Evolutionary conservation across 2,113 vertebrate species (phyloP).

Genomic region (Polypterus bichir): DNA sequence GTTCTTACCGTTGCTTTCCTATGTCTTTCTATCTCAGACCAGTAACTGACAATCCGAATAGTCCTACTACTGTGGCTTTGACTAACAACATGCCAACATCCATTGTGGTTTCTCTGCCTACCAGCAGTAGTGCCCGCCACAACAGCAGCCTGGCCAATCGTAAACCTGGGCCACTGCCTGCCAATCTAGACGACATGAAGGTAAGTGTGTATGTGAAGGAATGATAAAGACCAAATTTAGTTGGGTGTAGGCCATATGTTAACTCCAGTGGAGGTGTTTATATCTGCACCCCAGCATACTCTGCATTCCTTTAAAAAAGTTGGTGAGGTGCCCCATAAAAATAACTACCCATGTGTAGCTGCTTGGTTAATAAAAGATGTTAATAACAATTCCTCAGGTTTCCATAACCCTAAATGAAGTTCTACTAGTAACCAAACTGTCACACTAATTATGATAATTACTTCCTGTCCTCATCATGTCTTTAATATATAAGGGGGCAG

Average conservation of each 20-base stretch:
- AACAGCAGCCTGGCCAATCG: constrained; percentile 50
- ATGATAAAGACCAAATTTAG: not conserved
- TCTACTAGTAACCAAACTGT: no score
- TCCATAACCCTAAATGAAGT: no score
- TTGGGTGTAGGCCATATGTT: not conserved
- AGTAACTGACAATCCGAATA: constrained; percentile 66
- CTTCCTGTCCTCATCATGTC: no score
- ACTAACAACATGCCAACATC: constrained; percentile 43
- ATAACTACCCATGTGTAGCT: no score
- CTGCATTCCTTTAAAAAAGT: no score
- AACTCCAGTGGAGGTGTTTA: not conserved
- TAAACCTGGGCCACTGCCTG: constrained; percentile 73
- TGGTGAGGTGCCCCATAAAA: no score
- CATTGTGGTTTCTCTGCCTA: constrained; percentile 50
- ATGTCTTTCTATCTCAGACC: constrained; percentile 46
- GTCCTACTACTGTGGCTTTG: constrained; percentile 33
- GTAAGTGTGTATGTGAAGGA: constrained; percentile 35
- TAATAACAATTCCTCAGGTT: no score
- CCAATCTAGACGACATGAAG: constrained; percentile 95
- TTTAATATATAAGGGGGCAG: no score
- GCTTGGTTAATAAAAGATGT: no score
- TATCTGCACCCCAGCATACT: no score
- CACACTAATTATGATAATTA: no score
- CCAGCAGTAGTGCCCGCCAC: constrained; percentile 44
- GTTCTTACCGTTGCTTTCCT: constrained; percentile 18